phyloP scores from a whole-genome alignment of 2,113 vertebrate species.

The Paracanthobrama guichenoti region DNA sequence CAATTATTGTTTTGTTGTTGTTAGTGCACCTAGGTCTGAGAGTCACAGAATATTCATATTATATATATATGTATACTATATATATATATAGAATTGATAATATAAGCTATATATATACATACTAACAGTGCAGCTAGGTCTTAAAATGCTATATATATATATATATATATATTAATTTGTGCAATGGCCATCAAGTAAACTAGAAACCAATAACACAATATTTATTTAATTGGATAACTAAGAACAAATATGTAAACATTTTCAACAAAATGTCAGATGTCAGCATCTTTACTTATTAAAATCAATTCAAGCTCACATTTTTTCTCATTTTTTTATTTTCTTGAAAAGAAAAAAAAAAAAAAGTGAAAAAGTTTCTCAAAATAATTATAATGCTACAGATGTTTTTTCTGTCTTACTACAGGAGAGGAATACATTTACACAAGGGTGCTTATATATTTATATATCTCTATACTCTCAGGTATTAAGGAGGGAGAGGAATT shows the following conservation, averaged over 20 bases:
- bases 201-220: not conserved
- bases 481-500: constrained; percentile 63
- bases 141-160: too few species aligned
- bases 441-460: constrained; percentile 75
- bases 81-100: too few species aligned
- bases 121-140: not conserved
- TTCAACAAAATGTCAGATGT: not conserved
- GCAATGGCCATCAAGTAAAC: not conserved
- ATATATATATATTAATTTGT: too few species aligned
- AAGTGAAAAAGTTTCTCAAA: constrained; percentile 73
- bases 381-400: constrained; percentile 81
- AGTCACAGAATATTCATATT: too few species aligned
- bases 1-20: too few species aligned
- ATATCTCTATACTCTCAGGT: constrained; percentile 72
- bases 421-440: constrained; percentile 78
- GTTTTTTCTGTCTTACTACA: constrained; percentile 68
- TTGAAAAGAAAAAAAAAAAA: constrained; percentile 74
- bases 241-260: not conserved
- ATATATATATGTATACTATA: too few species aligned
- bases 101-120: too few species aligned
- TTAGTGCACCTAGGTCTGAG: too few species aligned
- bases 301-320: constrained; percentile 24
- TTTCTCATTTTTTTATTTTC: constrained; percentile 71
- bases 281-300: not conserved
- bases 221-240: not conserved